A percentile compares a stretch with the other conserved stretches of the same genome.
Conservation (phyloP, 2,888 invertebrate genomes). For the Trissoscelio sp. region DNA sequence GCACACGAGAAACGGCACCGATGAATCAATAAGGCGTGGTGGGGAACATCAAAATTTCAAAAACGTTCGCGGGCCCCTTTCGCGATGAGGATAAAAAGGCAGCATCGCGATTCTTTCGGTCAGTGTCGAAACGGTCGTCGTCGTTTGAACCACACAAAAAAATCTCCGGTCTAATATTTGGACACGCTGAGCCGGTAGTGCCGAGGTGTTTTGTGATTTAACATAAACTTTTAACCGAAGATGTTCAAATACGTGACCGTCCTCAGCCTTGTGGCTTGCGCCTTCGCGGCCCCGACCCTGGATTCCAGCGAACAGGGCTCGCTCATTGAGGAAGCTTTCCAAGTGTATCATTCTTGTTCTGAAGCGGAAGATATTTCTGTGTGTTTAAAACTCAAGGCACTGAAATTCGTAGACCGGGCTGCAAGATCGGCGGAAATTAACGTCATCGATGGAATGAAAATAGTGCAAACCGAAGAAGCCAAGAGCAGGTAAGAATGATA, state of each 20-base stretch:
- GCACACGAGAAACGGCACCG: slow-evolving; percentile 71
- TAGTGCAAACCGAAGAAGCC: slow-evolving; percentile 84
- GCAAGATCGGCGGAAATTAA: slow-evolving; percentile 85
- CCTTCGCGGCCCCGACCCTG: slow-evolving; percentile 79
- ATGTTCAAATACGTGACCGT: slow-evolving; percentile 80
- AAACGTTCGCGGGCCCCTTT: slow-evolving; percentile 84
- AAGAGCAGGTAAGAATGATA: slow-evolving; percentile 79
- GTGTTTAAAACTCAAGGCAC: slow-evolving; percentile 91
- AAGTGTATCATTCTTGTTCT: slow-evolving; percentile 85
- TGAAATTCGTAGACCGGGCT: slow-evolving; percentile 90
- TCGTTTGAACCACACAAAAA: slow-evolving; percentile 77
- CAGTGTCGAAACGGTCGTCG: slow-evolving; percentile 83
- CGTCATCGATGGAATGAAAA: slow-evolving; percentile 83
- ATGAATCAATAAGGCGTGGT: slow-evolving; percentile 77
- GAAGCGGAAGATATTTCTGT: slow-evolving; percentile 87
- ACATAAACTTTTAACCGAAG: slow-evolving; percentile 64
- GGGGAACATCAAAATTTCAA: slow-evolving; percentile 84
- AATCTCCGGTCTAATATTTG: slow-evolving; percentile 63
- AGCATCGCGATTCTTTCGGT: slow-evolving; percentile 83
- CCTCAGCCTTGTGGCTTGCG: slow-evolving; percentile 76
- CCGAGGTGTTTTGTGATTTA: slow-evolving; percentile 64
- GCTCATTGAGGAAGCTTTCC: slow-evolving; percentile 79
- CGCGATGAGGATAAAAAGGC: slow-evolving; percentile 83
- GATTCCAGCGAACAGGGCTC: slow-evolving; percentile 74
- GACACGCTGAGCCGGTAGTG: slow-evolving; percentile 65